Conservation (phyloP, 1,140 invertebrate genomes). For the Drosophila dunni region DNA sequence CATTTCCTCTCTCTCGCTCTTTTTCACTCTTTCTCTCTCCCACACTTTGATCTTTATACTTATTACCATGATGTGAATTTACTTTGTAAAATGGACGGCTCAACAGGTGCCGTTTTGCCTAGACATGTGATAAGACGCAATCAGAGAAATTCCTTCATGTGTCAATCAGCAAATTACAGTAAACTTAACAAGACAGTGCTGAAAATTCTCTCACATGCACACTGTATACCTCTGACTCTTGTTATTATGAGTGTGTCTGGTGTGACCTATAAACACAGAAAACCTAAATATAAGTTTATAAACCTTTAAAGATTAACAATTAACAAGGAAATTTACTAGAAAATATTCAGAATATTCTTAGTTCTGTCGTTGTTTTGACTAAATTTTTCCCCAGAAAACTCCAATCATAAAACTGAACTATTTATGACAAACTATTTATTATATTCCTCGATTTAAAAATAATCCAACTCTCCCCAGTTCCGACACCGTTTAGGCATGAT, state of each 20-base stretch:
- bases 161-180: conserved; percentile 17
- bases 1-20: neutral
- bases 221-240: neutral
- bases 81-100: neutral
- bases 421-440: no score
- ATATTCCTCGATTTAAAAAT: no score
- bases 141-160: neutral
- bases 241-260: neutral
- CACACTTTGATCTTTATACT: neutral
- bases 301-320: no score
- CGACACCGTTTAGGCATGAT: no score
- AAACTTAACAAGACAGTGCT: neutral
- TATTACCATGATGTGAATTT: neutral
- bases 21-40: neutral
- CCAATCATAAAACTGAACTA: no score
- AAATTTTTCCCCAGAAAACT: no score
- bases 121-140: neutral
- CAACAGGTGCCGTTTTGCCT: conserved; percentile 5
- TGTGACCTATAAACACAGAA: no score
- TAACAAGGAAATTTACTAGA: no score
- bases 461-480: no score
- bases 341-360: no score
- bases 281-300: no score
- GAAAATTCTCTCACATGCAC: neutral
- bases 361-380: no score